Conservation (phyloP, 2,113 vertebrate genomes). For the Aphyosemion australe region DNA sequence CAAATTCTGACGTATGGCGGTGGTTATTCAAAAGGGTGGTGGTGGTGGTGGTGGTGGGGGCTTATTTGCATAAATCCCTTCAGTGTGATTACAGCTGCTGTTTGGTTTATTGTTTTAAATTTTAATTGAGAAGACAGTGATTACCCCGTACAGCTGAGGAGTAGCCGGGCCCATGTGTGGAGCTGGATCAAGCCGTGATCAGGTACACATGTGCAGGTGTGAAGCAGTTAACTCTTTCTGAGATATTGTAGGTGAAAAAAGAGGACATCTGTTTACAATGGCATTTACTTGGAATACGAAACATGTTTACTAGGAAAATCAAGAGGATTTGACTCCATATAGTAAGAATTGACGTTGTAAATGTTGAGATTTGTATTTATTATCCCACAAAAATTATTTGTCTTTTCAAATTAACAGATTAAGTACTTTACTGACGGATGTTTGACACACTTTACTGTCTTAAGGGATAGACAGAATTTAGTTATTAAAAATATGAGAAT, state of each 20-base stretch:
- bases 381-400: no score
- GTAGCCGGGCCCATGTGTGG: slow-evolving; percentile 26
- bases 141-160: slow-evolving; percentile 23
- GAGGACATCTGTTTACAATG: slow-evolving; percentile 23
- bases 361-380: no score
- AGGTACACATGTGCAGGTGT: slow-evolving; percentile 26
- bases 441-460: no score
- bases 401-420: no score
- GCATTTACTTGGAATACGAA: not conserved
- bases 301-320: not conserved
- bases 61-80: slow-evolving; percentile 18
- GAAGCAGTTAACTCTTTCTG: not conserved
- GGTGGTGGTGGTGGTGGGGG: no score
- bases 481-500: no score
- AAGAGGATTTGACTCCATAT: not conserved
- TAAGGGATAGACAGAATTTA: no score
- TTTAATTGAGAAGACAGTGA: slow-evolving; percentile 45
- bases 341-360: no score
- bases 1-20: not conserved
- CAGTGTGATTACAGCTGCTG: slow-evolving; percentile 21
- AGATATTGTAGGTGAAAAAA: not conserved
- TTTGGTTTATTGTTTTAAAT: slow-evolving; percentile 29
- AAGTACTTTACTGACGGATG: no score
- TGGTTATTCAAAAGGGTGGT: not conserved
- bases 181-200: slow-evolving; percentile 44